Conservation (phyloP, 92 coral and sea anemone genomes). For the Bergia puertoricense region DNA sequence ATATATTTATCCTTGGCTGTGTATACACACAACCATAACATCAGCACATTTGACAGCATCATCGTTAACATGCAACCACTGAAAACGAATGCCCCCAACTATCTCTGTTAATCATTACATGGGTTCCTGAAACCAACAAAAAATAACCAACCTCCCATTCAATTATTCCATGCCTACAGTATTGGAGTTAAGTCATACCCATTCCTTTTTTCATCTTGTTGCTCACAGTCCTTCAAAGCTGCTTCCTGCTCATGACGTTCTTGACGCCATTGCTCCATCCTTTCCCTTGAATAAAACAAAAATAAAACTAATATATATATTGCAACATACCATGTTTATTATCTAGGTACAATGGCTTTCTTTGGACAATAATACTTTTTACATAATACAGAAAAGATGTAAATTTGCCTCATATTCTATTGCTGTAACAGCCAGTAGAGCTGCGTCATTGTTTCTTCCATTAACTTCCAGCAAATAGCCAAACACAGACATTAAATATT, state of each 20-base stretch:
- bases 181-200: background rate
- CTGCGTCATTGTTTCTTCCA: no score
- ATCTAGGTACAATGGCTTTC: background rate
- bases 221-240: background rate
- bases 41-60: background rate
- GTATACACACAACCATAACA: background rate
- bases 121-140: background rate
- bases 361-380: no score
- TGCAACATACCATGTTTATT: background rate
- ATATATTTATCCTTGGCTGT: conserved; percentile 1
- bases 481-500: no score
- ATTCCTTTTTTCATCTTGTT: background rate
- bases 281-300: conserved; percentile 5
- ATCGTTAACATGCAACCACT: background rate
- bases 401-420: no score
- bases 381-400: no score
- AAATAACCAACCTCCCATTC: background rate
- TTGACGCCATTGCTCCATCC: conserved; percentile 8
- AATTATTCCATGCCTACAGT: background rate
- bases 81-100: background rate
- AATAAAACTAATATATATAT: background rate
- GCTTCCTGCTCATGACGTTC: background rate
- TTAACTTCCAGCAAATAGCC: no score
- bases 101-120: background rate
- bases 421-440: no score